Evolutionary conservation across 2,888 invertebrate genomes (phyloP).

Genomic region (Margaritifera margaritifera): DNA sequence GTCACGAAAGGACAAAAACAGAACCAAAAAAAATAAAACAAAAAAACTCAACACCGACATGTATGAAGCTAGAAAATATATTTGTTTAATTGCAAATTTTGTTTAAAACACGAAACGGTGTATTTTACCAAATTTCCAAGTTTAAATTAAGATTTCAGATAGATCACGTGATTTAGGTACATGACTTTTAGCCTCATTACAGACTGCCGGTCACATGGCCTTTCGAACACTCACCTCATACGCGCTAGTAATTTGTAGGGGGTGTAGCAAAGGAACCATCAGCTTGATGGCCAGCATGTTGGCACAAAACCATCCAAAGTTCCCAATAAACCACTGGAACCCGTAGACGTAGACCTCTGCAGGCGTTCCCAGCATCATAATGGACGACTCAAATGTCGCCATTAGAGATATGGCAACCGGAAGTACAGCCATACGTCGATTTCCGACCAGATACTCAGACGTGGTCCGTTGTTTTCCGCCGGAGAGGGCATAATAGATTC

Average conservation of each 20-base stretch:
- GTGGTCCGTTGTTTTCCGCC: conserved; percentile 76
- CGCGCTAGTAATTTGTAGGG: conserved; percentile 64
- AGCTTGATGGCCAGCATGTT: conserved; percentile 57
- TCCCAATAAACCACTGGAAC: conserved; percentile 52
- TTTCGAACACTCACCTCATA: conserved; percentile 59
- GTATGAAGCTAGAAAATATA: too few species aligned
- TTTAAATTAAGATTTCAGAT: too few species aligned
- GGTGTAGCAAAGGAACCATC: conserved; percentile 67
- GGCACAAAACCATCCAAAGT: conserved; percentile 56
- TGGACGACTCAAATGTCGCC: conserved; percentile 71
- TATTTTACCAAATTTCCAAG: too few species aligned
- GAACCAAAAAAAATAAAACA: too few species aligned
- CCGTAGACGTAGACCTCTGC: conserved; percentile 54
- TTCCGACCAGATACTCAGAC: conserved; percentile 70
- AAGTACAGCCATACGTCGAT: conserved; percentile 67
- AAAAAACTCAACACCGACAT: too few species aligned
- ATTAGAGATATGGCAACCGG: conserved; percentile 70
- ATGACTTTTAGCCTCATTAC: too few species aligned
- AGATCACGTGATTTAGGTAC: too few species aligned
- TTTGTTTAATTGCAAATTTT: too few species aligned
- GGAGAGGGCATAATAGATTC: conserved; percentile 75
- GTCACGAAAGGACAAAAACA: too few species aligned
- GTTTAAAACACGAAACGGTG: too few species aligned
- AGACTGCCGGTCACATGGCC: too few species aligned
- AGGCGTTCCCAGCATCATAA: conserved; percentile 65